These are phyloP conservation scores for Sinodicranocentrus sp. DNA, from an alignment of 2,888 invertebrate genomes.

Conservation along the genomic window DNA sequence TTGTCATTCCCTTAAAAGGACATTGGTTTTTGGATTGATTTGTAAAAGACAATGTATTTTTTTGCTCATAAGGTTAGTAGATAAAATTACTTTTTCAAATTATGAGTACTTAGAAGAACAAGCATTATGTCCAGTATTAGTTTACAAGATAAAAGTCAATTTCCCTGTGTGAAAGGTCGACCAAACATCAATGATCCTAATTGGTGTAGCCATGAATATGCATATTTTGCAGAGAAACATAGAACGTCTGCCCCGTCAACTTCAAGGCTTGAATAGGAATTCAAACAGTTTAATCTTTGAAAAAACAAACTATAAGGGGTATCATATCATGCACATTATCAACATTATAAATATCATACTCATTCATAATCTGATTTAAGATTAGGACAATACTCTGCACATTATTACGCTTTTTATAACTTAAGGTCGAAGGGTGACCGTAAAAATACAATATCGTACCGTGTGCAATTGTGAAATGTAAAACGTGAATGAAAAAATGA, in stretches of 20 bases:
- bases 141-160: background rate
- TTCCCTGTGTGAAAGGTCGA: background rate
- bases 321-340: background rate
- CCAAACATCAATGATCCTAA: background rate
- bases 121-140: background rate
- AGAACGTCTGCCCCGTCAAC: background rate
- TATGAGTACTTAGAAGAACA: background rate
- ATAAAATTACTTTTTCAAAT: background rate
- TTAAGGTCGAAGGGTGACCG: conserved; percentile 56
- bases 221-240: background rate
- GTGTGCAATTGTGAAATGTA: conserved; percentile 10
- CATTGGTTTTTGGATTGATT: conserved; percentile 15
- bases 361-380: conserved; percentile 49
- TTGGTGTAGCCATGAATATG: background rate
- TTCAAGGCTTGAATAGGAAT: background rate
- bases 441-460: conserved; percentile 26
- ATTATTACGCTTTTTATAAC: conserved; percentile 31
- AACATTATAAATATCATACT: conserved; percentile 25
- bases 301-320: background rate
- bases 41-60: background rate
- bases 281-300: background rate
- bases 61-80: background rate
- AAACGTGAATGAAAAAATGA: conserved; percentile 44
- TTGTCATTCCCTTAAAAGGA: conserved; percentile 47
- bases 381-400: conserved; percentile 15